A percentile compares a stretch with the other conserved stretches of the same genome.
Evolutionary conservation across 2,113 vertebrate species (phyloP).

Genomic region (Paralichthys olivaceus): DNA sequence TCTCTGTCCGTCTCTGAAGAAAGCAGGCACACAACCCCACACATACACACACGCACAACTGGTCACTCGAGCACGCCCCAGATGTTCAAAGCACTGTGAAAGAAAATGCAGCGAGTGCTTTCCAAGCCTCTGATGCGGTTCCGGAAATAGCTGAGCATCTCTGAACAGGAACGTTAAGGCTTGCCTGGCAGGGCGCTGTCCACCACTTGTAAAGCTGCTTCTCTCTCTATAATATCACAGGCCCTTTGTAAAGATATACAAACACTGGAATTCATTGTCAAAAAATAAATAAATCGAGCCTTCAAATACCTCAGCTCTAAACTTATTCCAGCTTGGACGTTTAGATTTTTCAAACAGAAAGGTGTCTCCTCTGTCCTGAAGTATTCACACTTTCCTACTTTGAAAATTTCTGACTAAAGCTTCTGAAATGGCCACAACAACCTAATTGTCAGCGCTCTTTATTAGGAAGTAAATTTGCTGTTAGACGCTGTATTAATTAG

Average conservation of each 20-base stretch:
- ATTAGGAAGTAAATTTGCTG: not conserved
- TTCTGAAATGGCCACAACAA: not conserved
- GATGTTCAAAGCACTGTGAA: constrained; percentile 55
- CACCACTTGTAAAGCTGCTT: constrained; percentile 25
- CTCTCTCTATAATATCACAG: constrained; percentile 19
- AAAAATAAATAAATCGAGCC: not conserved
- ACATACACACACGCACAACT: constrained; percentile 14
- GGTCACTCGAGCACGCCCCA: constrained; percentile 47
- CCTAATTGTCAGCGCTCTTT: not conserved
- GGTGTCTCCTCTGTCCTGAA: not conserved
- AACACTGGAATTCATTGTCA: not conserved
- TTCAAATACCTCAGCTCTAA: not conserved
- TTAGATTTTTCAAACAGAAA: not conserved
- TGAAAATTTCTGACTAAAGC: not conserved
- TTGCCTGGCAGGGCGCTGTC: constrained; percentile 27
- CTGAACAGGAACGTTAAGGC: constrained; percentile 27
- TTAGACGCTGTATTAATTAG: not conserved
- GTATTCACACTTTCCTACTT: not conserved
- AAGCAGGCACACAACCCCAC: not conserved
- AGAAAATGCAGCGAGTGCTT: constrained; percentile 46
- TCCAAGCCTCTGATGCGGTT: constrained; percentile 42
- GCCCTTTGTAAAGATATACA: not conserved
- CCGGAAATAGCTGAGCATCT: constrained; percentile 41
- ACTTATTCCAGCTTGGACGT: not conserved
- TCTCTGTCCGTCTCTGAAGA: constrained; percentile 8